A percentile compares a stretch with the other conserved stretches of the same genome.
phyloP scores from a whole-genome alignment of 2,888 invertebrate genomes.

The Drosophila pullipes region DNA sequence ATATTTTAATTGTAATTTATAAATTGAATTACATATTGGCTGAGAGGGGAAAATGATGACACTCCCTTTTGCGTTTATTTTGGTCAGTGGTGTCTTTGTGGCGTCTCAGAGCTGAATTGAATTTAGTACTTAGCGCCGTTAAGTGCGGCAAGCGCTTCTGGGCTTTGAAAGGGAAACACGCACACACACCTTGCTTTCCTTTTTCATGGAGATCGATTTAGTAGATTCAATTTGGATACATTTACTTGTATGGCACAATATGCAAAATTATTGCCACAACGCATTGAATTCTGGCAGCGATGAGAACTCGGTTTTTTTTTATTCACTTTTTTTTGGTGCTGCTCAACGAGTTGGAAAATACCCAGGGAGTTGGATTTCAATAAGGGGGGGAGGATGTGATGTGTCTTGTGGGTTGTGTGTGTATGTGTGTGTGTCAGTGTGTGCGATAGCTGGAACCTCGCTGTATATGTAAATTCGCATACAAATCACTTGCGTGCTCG shows the following conservation, averaged over 20 bases:
- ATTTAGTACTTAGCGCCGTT: conserved; percentile 71
- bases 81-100: conserved; percentile 27
- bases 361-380: conserved; percentile 61
- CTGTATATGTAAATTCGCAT: conserved; percentile 81
- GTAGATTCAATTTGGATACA: conserved; percentile 81
- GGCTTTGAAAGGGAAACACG: conserved; percentile 19
- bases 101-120: conserved; percentile 69
- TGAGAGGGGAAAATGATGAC: conserved; percentile 3
- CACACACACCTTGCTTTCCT: conserved; percentile 10
- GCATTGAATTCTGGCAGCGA: conserved; percentile 31
- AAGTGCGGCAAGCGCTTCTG: conserved; percentile 43
- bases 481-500: conserved; percentile 82
- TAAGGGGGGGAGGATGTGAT: neutral
- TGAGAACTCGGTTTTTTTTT: conserved; percentile 16
- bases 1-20: conserved; percentile 84
- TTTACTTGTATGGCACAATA: conserved; percentile 69
- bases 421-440: conserved; percentile 16
- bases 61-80: neutral
- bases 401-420: neutral
- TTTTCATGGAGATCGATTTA: conserved; percentile 40
- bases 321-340: conserved; percentile 25
- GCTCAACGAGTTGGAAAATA: conserved; percentile 82
- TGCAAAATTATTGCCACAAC: conserved; percentile 81
- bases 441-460: conserved; percentile 8
- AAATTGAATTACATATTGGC: conserved; percentile 80